These are phyloP conservation scores for Hemiprocne comata DNA, from an alignment of 2,113 vertebrate species.

Conservation along the genomic window DNA sequence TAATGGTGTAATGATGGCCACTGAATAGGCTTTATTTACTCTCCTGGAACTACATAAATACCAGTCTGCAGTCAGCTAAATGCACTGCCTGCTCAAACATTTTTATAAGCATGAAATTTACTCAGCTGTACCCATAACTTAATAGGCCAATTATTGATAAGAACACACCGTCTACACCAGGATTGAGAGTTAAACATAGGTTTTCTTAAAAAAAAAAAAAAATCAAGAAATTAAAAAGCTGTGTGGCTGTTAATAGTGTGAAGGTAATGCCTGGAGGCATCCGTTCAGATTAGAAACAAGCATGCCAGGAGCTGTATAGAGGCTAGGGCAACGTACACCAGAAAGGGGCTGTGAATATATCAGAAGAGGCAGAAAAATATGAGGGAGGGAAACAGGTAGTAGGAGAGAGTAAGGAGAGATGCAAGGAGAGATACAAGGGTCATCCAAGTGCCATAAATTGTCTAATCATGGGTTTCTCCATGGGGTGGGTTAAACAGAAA, in stretches of 20 bases:
- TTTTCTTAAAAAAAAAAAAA: constrained; percentile 24
- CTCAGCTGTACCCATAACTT: constrained; percentile 35
- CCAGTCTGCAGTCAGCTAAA: constrained; percentile 37
- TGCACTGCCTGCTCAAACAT: constrained; percentile 25
- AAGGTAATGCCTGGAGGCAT: background rate
- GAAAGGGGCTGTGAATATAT: background rate
- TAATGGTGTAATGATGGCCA: background rate
- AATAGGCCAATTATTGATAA: constrained; percentile 29
- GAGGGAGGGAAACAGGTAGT: background rate
- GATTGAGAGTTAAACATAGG: constrained; percentile 16
- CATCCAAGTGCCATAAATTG: background rate
- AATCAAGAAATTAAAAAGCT: constrained; percentile 20
- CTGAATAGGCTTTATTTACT: constrained; percentile 40
- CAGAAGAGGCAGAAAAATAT: background rate
- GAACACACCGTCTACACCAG: background rate
- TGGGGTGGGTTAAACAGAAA: background rate
- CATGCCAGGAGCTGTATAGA: background rate
- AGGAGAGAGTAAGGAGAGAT: background rate
- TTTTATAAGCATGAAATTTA: constrained; percentile 50
- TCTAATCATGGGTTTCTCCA: background rate
- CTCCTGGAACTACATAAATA: constrained; percentile 46
- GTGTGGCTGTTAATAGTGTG: background rate
- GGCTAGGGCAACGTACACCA: background rate
- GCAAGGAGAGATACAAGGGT: background rate
- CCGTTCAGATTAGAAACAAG: background rate